A percentile compares a stretch with the other conserved stretches of the same genome.
Conservation (phyloP, 2,113 vertebrate genomes). For the Dolichallabes microphthalmus region DNA sequence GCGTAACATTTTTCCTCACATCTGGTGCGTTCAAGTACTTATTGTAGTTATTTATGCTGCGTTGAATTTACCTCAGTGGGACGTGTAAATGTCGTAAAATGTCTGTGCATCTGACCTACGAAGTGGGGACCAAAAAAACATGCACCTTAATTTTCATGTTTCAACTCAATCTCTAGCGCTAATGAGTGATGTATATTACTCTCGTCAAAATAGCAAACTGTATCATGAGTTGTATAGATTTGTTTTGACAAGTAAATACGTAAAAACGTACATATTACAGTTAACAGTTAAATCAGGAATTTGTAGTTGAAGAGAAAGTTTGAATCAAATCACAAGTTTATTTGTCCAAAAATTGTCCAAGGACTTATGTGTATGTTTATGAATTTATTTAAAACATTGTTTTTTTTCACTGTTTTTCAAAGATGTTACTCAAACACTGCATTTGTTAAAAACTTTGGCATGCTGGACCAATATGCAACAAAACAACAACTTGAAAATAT, state of each 20-base stretch:
- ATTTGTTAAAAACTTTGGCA: too few relatives aligned
- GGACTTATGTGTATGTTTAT: background rate
- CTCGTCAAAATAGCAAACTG: background rate
- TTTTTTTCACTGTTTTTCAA: too few relatives aligned
- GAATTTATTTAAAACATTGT: background rate
- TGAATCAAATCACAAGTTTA: background rate
- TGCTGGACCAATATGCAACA: too few relatives aligned
- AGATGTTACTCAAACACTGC: too few relatives aligned
- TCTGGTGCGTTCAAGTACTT: background rate
- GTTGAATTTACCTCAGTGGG: slow-evolving; percentile 33
- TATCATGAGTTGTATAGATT: background rate
- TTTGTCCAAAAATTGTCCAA: background rate
- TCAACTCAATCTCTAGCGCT: background rate
- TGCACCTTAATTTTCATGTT: background rate
- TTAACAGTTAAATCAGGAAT: background rate
- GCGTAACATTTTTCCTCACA: background rate
- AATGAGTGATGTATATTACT: background rate
- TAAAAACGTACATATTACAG: too few relatives aligned
- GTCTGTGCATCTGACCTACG: background rate
- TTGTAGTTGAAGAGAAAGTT: background rate
- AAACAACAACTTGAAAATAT: too few relatives aligned
- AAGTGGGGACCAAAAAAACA: too few relatives aligned
- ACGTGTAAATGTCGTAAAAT: background rate
- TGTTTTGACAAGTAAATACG: background rate
- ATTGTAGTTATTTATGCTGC: background rate